Conservation (phyloP, 1,140 invertebrate genomes). For the Agrilus planipennis region DNA sequence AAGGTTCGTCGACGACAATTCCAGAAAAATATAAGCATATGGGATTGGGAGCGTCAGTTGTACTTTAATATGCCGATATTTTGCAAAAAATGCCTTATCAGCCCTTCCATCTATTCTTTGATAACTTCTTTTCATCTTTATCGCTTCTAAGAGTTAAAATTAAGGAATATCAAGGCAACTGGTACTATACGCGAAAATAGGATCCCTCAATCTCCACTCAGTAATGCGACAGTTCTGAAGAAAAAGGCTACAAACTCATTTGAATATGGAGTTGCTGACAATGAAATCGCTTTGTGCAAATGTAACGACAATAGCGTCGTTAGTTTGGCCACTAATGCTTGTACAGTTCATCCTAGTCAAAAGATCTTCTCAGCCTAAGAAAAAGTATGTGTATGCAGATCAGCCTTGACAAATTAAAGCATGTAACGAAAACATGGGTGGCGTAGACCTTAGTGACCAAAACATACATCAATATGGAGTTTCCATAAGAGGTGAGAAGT, state of each 20-base stretch:
- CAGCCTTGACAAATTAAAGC: constrained; percentile 18
- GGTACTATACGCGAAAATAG: constrained; percentile 22
- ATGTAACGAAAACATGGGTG: constrained; percentile 22
- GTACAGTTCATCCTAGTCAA: constrained; percentile 14
- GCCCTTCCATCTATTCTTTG: constrained; percentile 9
- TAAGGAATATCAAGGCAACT: constrained; percentile 9
- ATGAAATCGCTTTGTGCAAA: constrained; percentile 11
- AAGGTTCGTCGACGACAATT: constrained; percentile 9
- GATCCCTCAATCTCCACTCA: constrained; percentile 21
- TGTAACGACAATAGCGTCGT: constrained; percentile 22
- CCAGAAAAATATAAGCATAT: constrained; percentile 1
- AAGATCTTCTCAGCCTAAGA: constrained; percentile 15
- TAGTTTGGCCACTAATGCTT: constrained; percentile 12
- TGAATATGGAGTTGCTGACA: constrained; percentile 9
- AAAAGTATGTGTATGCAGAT: constrained; percentile 16
- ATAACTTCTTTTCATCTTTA: constrained; percentile 11
- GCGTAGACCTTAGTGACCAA: constrained; percentile 22
- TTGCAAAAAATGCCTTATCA: constrained; percentile 2
- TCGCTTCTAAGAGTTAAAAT: constrained; percentile 11
- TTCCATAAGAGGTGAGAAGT: constrained; percentile 24
- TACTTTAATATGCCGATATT: constrained; percentile 4
- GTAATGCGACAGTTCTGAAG: constrained; percentile 5
- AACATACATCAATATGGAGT: constrained; percentile 23
- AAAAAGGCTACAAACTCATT: constrained; percentile 13
- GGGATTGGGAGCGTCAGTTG: not conserved